Evolutionary conservation across 2,888 invertebrate species (phyloP).

Genomic region (Melolontha melolontha): DNA sequence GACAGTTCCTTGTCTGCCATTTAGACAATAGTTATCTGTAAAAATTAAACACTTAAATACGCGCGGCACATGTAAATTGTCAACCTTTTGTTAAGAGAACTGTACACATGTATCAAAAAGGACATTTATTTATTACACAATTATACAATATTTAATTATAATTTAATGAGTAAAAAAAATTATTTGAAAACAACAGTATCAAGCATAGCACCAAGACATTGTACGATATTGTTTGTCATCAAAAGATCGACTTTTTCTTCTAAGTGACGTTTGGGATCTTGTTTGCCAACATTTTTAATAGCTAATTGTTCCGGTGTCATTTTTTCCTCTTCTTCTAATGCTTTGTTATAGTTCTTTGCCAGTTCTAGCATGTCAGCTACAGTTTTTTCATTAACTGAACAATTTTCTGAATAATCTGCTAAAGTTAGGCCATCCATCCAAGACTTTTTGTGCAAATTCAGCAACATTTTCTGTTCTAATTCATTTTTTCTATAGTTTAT

Average conservation of each 20-base stretch:
- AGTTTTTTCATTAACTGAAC: constrained; percentile 91
- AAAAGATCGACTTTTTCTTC: constrained; percentile 98
- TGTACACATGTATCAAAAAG: not conserved
- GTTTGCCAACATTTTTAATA: constrained; percentile 99
- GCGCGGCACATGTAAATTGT: too few species aligned
- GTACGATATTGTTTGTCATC: constrained; percentile 98
- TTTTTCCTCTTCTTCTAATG: constrained; percentile 98
- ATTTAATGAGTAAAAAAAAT: constrained; percentile 52
- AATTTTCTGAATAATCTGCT: constrained; percentile 93
- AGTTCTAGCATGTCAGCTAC: constrained; percentile 97
- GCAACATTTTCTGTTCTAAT: constrained; percentile 98
- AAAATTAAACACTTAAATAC: too few species aligned
- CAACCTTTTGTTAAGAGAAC: too few species aligned
- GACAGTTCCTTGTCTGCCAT: too few species aligned
- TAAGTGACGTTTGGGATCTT: constrained; percentile 98
- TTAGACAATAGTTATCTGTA: too few species aligned
- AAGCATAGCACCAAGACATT: constrained; percentile 96
- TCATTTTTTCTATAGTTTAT: constrained; percentile 99
- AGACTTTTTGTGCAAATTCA: constrained; percentile 98
- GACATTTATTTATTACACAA: constrained; percentile 9
- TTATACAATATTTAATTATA: constrained; percentile 11
- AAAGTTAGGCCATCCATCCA: constrained; percentile 97
- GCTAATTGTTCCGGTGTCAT: constrained; percentile 99
- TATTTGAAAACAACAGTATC: constrained; percentile 93
- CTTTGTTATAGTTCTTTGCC: constrained; percentile 92